Conservation (phyloP, 2,797 vertebrate species). For the Limosa lapponica region DNA sequence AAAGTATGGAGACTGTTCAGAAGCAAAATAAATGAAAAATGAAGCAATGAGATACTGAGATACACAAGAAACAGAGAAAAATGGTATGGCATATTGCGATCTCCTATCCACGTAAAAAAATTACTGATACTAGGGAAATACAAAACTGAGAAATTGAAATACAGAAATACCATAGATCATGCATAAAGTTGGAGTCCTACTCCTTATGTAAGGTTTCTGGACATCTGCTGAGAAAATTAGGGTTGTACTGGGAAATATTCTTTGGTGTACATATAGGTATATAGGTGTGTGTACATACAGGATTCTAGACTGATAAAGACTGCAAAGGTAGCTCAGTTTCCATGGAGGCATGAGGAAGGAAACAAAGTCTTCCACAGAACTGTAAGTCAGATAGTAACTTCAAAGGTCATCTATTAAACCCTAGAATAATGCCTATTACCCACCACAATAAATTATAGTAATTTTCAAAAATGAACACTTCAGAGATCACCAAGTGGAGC, state of each 20-base stretch:
- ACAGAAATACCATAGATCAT: background rate
- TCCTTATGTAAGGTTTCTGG: background rate
- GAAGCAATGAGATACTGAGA: background rate
- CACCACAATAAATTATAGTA: background rate
- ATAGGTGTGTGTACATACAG: background rate
- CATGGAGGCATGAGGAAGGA: background rate
- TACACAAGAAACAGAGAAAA: background rate
- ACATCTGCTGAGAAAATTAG: background rate
- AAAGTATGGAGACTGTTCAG: background rate
- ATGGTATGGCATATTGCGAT: rapidly evolving
- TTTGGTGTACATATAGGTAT: background rate
- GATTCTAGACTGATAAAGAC: background rate
- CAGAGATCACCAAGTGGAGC: background rate
- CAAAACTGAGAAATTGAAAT: background rate
- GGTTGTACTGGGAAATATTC: background rate
- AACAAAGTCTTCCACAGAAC: background rate
- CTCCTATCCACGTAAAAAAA: background rate
- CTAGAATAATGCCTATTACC: background rate
- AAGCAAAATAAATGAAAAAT: background rate
- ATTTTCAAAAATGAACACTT: background rate
- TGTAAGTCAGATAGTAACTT: background rate
- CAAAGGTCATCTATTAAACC: background rate
- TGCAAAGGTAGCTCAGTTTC: background rate
- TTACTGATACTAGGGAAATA: background rate
- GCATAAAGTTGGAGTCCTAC: background rate